These are phyloP conservation scores for Mythimna loreyi DNA, from an alignment of 2,888 invertebrate species.

Conservation along the genomic window DNA sequence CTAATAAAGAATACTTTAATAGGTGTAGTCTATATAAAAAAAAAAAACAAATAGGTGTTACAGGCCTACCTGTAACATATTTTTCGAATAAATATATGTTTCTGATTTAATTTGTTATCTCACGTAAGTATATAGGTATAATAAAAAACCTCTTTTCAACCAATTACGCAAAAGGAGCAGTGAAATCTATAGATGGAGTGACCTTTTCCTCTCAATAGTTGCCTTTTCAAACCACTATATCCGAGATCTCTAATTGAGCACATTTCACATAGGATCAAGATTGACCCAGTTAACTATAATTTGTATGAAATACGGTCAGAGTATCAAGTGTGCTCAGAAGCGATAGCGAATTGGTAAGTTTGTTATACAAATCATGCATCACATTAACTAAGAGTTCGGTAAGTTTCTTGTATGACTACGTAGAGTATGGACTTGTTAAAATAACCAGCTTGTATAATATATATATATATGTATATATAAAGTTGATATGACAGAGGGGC, in stretches of 20 bases:
- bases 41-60: no score
- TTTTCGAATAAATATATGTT: no score
- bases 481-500: no score
- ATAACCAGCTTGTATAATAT: no score
- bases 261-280: conserved; percentile 12
- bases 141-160: not conserved
- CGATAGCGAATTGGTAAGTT: conserved; percentile 69
- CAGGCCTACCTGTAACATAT: no score
- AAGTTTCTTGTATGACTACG: conserved; percentile 50
- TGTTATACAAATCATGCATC: conserved; percentile 74
- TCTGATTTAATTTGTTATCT: no score
- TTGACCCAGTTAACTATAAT: conserved; percentile 25
- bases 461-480: no score
- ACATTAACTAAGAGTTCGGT: conserved; percentile 63
- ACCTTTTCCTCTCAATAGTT: conserved; percentile 2
- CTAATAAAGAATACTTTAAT: no score
- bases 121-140: no score
- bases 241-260: not conserved
- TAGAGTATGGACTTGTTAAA: conserved; percentile 55
- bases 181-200: not conserved
- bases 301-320: conserved; percentile 27
- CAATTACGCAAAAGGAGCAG: not conserved
- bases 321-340: conserved; percentile 25
- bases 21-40: no score
- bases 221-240: not conserved